Evolutionary conservation across 2,888 invertebrate species (phyloP).

Genomic region (Heliothis peltigera): DNA sequence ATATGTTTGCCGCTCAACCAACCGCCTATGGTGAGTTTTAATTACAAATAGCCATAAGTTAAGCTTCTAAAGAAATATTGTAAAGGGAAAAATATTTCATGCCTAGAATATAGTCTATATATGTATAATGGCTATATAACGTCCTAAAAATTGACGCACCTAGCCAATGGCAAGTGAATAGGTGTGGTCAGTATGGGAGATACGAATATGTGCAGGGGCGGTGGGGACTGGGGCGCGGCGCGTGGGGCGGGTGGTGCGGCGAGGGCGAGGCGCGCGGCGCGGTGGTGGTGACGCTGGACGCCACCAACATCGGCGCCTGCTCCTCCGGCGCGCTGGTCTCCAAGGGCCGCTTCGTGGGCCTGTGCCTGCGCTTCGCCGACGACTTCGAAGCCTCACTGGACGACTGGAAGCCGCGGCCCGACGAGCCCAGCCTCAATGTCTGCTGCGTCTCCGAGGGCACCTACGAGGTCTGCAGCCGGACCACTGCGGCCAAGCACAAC

Average conservation of each 20-base stretch:
- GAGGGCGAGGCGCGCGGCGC: conserved; percentile 96
- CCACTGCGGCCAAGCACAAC: conserved; percentile 95
- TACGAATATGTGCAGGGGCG: conserved; percentile 61
- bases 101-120: too few species aligned
- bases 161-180: too few species aligned
- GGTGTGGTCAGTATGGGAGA: too few species aligned
- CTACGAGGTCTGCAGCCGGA: conserved; percentile 98
- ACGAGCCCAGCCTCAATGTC: conserved; percentile 95
- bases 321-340: conserved; percentile 97
- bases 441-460: conserved; percentile 99
- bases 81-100: too few species aligned
- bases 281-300: conserved; percentile 98
- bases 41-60: too few species aligned
- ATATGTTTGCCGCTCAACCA: conserved; percentile 98
- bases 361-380: conserved; percentile 98
- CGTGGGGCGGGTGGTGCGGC: conserved; percentile 81
- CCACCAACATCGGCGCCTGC: conserved; percentile 98
- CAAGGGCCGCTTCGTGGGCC: conserved; percentile 95
- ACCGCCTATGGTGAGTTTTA: conserved; percentile 90
- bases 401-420: conserved; percentile 98
- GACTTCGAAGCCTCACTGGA: conserved; percentile 99
- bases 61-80: too few species aligned
- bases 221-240: conserved; percentile 58
- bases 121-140: too few species aligned
- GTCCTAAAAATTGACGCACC: too few species aligned